Percentiles rank a stretch among this genome's conserved stretches.
Evolutionary conservation across 2,113 vertebrate genomes (phyloP).

Genomic region (Actinemys pallida): DNA sequence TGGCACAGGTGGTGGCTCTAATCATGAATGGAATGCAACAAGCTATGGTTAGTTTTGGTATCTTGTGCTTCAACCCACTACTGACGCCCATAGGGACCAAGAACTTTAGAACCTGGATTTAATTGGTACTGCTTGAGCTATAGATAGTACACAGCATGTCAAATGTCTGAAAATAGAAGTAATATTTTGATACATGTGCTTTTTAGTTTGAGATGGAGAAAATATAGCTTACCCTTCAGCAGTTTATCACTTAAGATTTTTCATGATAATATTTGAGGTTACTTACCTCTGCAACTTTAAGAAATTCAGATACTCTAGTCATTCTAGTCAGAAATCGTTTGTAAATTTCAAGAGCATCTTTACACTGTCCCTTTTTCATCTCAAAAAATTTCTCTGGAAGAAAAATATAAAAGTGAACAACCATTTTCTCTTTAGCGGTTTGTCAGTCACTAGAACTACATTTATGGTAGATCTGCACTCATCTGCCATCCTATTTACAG

Average conservation of each 20-base stretch:
- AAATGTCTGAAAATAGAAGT: neutral
- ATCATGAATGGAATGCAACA: neutral
- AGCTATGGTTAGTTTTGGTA: neutral
- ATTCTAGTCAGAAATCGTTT: constrained; percentile 98
- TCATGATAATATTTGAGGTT: constrained; percentile 1
- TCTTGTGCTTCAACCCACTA: neutral
- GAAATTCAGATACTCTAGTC: constrained; percentile 98
- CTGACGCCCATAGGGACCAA: neutral
- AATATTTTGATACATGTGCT: neutral
- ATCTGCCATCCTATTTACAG: neutral
- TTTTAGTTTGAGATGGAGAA: neutral
- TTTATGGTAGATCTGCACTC: neutral
- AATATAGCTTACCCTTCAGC: neutral
- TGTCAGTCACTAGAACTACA: neutral
- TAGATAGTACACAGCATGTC: neutral
- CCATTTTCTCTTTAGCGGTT: neutral
- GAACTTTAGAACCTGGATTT: neutral
- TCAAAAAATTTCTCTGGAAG: constrained; percentile 97
- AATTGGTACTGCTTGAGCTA: neutral
- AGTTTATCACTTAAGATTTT: neutral
- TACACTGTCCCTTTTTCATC: constrained; percentile 99
- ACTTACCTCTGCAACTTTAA: constrained; percentile 98
- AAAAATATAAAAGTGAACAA: constrained; percentile 17
- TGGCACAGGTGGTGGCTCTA: neutral
- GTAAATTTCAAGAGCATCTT: constrained; percentile 99